A percentile compares a stretch with the other conserved stretches of the same genome.
These are phyloP conservation scores for Microchrysa polita DNA, from an alignment of 2,888 invertebrate genomes.

Conservation along the genomic window DNA sequence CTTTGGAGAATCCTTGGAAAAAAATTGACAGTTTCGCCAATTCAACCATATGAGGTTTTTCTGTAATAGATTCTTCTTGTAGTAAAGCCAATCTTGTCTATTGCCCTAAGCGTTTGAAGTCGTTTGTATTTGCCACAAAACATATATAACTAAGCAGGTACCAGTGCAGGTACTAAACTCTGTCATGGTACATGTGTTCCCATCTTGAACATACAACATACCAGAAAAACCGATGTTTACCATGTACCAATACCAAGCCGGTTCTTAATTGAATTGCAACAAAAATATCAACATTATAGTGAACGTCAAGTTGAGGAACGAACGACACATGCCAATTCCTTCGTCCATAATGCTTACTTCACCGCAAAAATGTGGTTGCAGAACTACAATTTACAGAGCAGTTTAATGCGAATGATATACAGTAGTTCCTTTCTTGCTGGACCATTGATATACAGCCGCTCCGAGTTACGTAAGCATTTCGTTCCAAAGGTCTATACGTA, in stretches of 20 bases:
- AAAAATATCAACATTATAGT: not conserved
- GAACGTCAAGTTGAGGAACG: not conserved
- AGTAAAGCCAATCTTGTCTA: too few relatives aligned
- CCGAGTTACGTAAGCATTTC: too few relatives aligned
- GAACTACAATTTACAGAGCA: not conserved
- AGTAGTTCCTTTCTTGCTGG: not conserved
- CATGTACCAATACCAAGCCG: not conserved
- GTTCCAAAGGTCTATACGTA: too few relatives aligned
- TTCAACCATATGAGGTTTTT: too few relatives aligned
- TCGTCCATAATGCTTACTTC: not conserved
- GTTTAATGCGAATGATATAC: not conserved
- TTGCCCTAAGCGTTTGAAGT: too few relatives aligned
- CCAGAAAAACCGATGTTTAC: not conserved
- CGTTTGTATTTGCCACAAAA: too few relatives aligned
- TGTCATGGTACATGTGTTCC: not conserved
- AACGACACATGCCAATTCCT: not conserved
- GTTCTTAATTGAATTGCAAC: constrained; percentile 2
- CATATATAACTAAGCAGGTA: too few relatives aligned
- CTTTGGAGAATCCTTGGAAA: too few relatives aligned
- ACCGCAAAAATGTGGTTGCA: not conserved
- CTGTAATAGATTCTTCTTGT: too few relatives aligned
- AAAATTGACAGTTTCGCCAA: too few relatives aligned
- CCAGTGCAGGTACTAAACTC: too few relatives aligned
- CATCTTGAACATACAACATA: not conserved
- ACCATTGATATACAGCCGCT: constrained; percentile 5